Evolutionary conservation across 2,888 invertebrate genomes (phyloP).

Genomic region (Actias luna): DNA sequence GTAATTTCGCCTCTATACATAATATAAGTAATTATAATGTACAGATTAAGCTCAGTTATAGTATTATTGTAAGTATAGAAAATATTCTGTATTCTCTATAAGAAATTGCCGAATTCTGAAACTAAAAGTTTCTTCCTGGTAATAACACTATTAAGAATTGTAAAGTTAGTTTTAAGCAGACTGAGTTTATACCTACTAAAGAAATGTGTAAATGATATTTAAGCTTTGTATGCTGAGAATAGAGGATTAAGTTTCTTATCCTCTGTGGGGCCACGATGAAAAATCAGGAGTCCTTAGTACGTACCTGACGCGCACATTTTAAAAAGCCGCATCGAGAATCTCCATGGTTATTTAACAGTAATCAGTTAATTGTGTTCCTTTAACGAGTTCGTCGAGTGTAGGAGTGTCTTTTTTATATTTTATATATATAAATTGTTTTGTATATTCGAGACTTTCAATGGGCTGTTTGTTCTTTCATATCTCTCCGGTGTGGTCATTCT

Average conservation of each 20-base stretch:
- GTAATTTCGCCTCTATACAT: too few species aligned
- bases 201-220: neutral
- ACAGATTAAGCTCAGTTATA: too few species aligned
- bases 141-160: too few species aligned
- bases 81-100: too few species aligned
- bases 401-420: slow-evolving; percentile 8
- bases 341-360: slow-evolving; percentile 65
- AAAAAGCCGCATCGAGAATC: slow-evolving; percentile 44
- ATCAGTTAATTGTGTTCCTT: slow-evolving; percentile 69
- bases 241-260: neutral
- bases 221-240: neutral
- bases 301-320: slow-evolving; percentile 14
- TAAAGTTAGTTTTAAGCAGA: neutral
- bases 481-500: neutral
- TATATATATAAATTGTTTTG: neutral
- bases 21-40: too few species aligned
- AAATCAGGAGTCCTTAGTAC: neutral
- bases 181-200: neutral
- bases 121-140: too few species aligned
- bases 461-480: neutral
- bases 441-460: neutral
- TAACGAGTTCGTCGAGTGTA: slow-evolving; percentile 41
- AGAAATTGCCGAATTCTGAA: too few species aligned
- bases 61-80: too few species aligned
- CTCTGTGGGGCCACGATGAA: neutral